These are phyloP conservation scores for human (Homo sapiens) DNA, from an alignment of 2,113 vertebrate genomes.

Conservation along the genomic window GRCh38 chr5:133699001-133699500, in stretches of 20 bases:
- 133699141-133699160: neutral
- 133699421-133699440: fast-evolving
- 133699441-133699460: neutral
- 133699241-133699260: neutral
- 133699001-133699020: neutral
- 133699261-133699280: neutral
- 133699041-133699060: neutral
- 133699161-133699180: neutral
- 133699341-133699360: neutral
- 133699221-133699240: neutral
- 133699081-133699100: neutral
- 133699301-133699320: neutral
- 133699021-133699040: neutral
- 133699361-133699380: neutral
- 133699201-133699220: neutral
- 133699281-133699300: neutral
- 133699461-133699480: neutral
- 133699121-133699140: neutral
- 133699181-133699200: neutral
- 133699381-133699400: neutral
- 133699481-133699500: neutral
- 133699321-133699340: neutral
- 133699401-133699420: neutral
- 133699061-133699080: neutral
- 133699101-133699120: neutral